Evolutionary conservation across 2,888 invertebrate genomes (phyloP).

Genomic region (Sarcophaga subvicina): DNA sequence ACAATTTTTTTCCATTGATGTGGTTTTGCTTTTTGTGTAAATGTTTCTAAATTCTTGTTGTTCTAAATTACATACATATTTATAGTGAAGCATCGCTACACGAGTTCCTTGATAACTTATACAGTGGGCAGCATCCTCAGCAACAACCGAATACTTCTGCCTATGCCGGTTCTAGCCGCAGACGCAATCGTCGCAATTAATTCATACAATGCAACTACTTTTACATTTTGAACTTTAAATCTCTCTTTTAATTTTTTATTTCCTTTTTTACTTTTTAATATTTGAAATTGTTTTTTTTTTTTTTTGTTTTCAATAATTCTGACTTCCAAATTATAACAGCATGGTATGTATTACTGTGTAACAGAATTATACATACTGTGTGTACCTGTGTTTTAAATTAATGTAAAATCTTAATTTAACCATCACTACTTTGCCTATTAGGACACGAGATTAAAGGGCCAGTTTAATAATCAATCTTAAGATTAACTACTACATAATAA

Average conservation of each 20-base stretch:
- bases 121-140: constrained; percentile 81
- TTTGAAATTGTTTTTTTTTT: too few relatives aligned
- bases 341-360: too few relatives aligned
- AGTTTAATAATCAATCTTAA: neutral
- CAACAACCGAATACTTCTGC: constrained; percentile 74
- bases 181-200: constrained; percentile 80
- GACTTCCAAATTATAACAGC: too few relatives aligned
- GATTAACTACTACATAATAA: neutral
- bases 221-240: constrained; percentile 71
- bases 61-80: constrained; percentile 12
- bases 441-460: too few relatives aligned
- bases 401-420: neutral
- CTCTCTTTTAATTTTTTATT: constrained; percentile 10
- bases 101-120: constrained; percentile 81
- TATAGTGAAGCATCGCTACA: constrained; percentile 80
- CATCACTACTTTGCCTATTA: neutral
- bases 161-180: constrained; percentile 76
- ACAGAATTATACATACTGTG: too few relatives aligned
- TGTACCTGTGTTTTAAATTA: neutral
- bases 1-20: fast-evolving
- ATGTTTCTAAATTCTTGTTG: too few relatives aligned
- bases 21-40: too few relatives aligned
- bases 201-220: constrained; percentile 29
- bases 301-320: too few relatives aligned
- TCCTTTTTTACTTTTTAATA: neutral